phyloP scores from a whole-genome alignment of 2,797 vertebrate genomes.

The Antennarius maculatus region DNA sequence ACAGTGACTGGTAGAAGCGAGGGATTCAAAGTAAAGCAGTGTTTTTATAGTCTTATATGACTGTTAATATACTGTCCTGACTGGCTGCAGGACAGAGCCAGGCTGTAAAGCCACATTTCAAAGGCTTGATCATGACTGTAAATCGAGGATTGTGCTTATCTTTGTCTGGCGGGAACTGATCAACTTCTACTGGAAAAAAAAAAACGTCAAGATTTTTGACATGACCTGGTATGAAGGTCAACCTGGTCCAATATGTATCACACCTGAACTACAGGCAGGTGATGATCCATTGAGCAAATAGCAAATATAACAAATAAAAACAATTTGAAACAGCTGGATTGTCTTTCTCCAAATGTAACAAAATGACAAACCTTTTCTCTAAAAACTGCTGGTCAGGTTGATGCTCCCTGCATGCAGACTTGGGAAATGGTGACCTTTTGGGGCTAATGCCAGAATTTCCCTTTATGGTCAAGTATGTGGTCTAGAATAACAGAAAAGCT shows the following conservation, averaged over 20 bases:
- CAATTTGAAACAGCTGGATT: neutral
- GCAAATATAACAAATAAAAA: neutral
- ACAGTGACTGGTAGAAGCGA: slow-evolving; percentile 33
- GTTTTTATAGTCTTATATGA: slow-evolving; percentile 58
- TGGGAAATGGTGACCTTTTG: neutral
- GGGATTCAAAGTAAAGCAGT: slow-evolving; percentile 51
- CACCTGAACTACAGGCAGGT: neutral
- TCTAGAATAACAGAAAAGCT: neutral
- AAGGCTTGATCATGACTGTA: slow-evolving; percentile 40
- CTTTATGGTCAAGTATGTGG: neutral
- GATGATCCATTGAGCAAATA: neutral
- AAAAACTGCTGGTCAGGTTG: neutral
- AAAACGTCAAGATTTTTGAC: slow-evolving; percentile 23
- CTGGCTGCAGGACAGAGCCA: slow-evolving; percentile 31
- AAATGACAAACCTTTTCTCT: neutral
- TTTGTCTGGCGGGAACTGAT: slow-evolving; percentile 9
- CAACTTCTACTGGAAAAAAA: slow-evolving; percentile 18
- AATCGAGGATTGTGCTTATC: slow-evolving; percentile 27
- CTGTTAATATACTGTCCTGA: slow-evolving; percentile 45
- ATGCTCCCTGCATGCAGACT: neutral
- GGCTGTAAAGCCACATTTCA: slow-evolving; percentile 38
- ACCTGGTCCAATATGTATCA: neutral
- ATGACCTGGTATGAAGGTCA: neutral
- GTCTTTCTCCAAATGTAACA: neutral
- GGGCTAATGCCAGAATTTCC: neutral